These are phyloP conservation scores for Sylvicola fuscatus DNA, from an alignment of 2,888 invertebrate species.

Conservation along the genomic window DNA sequence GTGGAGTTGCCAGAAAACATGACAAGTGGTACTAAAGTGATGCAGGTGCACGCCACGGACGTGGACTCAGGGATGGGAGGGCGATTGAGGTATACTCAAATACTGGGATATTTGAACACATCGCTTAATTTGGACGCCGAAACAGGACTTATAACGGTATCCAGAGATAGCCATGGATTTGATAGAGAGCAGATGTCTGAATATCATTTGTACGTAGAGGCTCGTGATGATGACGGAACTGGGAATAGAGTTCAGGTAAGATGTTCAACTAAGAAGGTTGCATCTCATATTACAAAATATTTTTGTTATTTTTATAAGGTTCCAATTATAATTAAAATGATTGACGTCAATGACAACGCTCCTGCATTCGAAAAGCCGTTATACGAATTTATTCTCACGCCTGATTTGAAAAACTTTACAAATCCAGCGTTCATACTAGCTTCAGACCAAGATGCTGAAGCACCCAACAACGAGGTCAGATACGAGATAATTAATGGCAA, in stretches of 20 bases:
- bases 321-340: conserved; percentile 50
- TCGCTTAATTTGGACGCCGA: conserved; percentile 57
- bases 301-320: conserved; percentile 14
- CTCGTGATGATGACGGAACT: conserved; percentile 66
- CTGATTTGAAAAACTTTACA: conserved; percentile 53
- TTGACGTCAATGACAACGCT: conserved; percentile 68
- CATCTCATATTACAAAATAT: background rate
- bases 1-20: conserved; percentile 65
- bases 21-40: conserved; percentile 47
- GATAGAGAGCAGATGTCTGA: conserved; percentile 66
- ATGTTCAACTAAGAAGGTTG: background rate
- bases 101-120: conserved; percentile 57
- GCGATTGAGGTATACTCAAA: conserved; percentile 54
- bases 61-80: conserved; percentile 60
- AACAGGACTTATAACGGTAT: conserved; percentile 62
- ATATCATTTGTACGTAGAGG: conserved; percentile 64
- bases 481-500: conserved; percentile 67
- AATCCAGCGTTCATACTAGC: conserved; percentile 64
- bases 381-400: conserved; percentile 63
- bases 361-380: conserved; percentile 61
- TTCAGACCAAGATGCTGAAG: conserved; percentile 58
- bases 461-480: conserved; percentile 67
- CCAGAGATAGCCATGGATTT: conserved; percentile 49
- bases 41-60: conserved; percentile 63
- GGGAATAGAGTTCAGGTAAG: conserved; percentile 48